phyloP scores from a whole-genome alignment of 2,888 invertebrate genomes.

The Podotricha telesiphe region DNA sequence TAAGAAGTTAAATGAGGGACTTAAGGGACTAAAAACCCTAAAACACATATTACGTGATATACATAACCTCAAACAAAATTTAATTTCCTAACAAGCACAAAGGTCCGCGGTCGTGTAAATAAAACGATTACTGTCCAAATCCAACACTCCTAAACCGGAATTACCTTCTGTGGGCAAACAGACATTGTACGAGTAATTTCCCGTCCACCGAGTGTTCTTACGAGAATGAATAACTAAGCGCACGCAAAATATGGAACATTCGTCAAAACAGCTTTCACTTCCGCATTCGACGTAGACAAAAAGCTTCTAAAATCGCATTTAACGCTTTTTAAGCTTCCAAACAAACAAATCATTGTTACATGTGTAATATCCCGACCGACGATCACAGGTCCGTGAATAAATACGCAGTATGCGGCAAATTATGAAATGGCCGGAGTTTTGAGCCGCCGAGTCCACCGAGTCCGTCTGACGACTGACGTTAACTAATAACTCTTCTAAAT shows the following conservation, averaged over 20 bases:
- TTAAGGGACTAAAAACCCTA: not conserved
- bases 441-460: slow-evolving; percentile 46
- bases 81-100: not conserved
- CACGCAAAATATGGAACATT: slow-evolving; percentile 3
- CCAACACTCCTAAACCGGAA: slow-evolving; percentile 70
- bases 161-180: slow-evolving; percentile 71
- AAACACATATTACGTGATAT: not conserved
- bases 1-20: too few relatives aligned
- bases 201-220: not conserved
- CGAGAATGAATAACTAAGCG: slow-evolving; percentile 1
- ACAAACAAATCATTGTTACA: slow-evolving; percentile 49
- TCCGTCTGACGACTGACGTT: slow-evolving; percentile 33
- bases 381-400: slow-evolving; percentile 70
- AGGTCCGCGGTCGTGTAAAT: slow-evolving; percentile 53
- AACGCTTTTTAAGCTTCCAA: slow-evolving; percentile 22
- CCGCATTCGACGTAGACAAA: slow-evolving; percentile 10
- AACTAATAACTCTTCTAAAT: slow-evolving; percentile 58
- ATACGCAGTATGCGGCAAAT: slow-evolving; percentile 73
- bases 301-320: not conserved
- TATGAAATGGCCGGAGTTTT: slow-evolving; percentile 72
- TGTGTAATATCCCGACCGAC: slow-evolving; percentile 77
- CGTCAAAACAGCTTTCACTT: not conserved
- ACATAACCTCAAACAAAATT: not conserved
- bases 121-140: slow-evolving; percentile 68
- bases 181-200: slow-evolving; percentile 50